Evolutionary conservation across 2,113 vertebrate genomes (phyloP), one percentile per base, ranked within the genome.

Genomic region (Panthera tigris): DNA sequence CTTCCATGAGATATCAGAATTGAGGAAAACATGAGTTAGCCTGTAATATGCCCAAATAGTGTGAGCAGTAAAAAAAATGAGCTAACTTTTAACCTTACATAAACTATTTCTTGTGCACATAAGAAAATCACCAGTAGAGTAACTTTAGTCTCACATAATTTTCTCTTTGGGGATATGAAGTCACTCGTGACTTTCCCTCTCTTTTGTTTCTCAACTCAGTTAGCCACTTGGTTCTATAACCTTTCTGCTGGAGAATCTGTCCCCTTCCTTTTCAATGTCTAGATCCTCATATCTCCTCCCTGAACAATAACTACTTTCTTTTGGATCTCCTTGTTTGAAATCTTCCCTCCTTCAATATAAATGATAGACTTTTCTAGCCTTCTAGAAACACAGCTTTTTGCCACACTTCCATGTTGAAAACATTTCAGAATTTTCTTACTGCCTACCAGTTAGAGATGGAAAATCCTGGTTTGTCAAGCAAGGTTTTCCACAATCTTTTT

Each of bases 61-160:
- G 12, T 45, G 13, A 83, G 25, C 23, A 79, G 19, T 87, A 83
- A 61, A 36, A 52, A 52, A 92, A 88, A 55, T 57, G 12, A 95
- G 74, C 86, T 83, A 79, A 50, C 8, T 19, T 95, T 96, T 79
- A 96, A n/a, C 33, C 14, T 10, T 87, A 55, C n/a, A 4, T 68
- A 61, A 96, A 63, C 84, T 94, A 86, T 94, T 89, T 94, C n/a
- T 61, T 21, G 74, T 69, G 11, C 14, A 29, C 21, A 83, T 87
- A 36, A 94, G n/a, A 65, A 83, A 93, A n/a, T 29, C 68, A 89
- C 15, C 41, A 82, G 15, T 33, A 52, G 4, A 55, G 45, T 66
- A 57, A 66, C 15, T 81, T 76, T 57, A 69, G 63, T 79, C 11
- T 81, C 10, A 71, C 57, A 7, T 68, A 81, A 68, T 93, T 73